These are phyloP conservation scores for Agrypnia vestita DNA, from an alignment of 1,140 invertebrate species.

Conservation along the genomic window DNA sequence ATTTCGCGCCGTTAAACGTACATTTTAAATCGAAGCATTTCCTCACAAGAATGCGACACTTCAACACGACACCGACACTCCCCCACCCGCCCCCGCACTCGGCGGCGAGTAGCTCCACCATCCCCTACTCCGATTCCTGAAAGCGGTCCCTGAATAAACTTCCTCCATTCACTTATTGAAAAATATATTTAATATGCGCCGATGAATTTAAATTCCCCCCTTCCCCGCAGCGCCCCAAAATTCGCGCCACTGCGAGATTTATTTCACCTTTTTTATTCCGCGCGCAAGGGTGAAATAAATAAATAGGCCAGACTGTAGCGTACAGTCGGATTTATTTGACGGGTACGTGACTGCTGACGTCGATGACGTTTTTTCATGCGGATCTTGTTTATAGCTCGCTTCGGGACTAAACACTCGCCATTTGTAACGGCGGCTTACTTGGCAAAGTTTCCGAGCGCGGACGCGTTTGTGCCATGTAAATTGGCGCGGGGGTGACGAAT, in stretches of 20 bases:
- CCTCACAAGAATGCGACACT: too few relatives aligned
- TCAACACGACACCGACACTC: too few relatives aligned
- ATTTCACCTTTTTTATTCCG: constrained; percentile 22
- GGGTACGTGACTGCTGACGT: constrained; percentile 8
- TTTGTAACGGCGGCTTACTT: too few relatives aligned
- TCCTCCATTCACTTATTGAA: constrained; percentile 3
- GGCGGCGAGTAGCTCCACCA: too few relatives aligned
- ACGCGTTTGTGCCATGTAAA: too few relatives aligned
- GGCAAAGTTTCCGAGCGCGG: too few relatives aligned
- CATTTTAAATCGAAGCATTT: too few relatives aligned
- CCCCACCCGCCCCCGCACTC: too few relatives aligned
- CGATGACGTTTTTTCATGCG: neutral
- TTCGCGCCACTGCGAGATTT: constrained; percentile 14
- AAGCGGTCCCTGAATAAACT: neutral
- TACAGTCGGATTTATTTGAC: constrained; percentile 25
- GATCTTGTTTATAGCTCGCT: neutral
- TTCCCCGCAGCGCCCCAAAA: neutral
- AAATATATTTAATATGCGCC: neutral
- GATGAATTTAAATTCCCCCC: constrained; percentile 4
- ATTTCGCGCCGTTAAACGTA: too few relatives aligned
- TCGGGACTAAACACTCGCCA: neutral
- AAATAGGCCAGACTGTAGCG: constrained; percentile 17
- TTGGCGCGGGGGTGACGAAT: too few relatives aligned
- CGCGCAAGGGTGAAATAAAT: constrained; percentile 6
- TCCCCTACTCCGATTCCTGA: too few relatives aligned